phyloP scores from a whole-genome alignment of 2,113 vertebrate genomes.

The Apus apus region DNA sequence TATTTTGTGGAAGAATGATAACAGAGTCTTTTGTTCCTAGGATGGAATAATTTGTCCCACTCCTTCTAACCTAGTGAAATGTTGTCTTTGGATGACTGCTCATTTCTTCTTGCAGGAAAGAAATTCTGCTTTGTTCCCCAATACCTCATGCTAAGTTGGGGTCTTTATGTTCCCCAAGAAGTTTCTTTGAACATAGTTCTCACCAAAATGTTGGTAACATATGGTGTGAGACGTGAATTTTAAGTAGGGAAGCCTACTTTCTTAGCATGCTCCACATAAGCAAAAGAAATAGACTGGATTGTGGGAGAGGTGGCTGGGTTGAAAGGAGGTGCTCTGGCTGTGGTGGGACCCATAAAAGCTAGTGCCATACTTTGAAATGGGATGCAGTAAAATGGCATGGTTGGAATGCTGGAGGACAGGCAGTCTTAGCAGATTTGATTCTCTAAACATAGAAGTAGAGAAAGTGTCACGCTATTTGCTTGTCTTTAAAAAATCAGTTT shows the following conservation, averaged over 20 bases:
- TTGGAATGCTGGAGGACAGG: not conserved
- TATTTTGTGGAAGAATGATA: not conserved
- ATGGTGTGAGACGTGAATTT: not conserved
- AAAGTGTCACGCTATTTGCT: not conserved
- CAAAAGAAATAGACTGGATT: not conserved
- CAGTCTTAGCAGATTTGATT: not conserved
- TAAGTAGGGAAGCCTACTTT: not conserved
- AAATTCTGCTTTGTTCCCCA: not conserved
- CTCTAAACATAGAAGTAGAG: fast-evolving
- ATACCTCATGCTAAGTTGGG: not conserved
- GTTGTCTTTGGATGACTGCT: not conserved
- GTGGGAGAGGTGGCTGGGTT: not conserved
- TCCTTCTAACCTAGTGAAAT: not conserved
- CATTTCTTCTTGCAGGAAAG: not conserved
- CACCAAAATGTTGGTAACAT: not conserved
- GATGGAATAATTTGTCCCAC: fast-evolving
- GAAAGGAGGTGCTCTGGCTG: not conserved
- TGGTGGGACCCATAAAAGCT: not conserved
- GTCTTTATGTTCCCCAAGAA: not conserved
- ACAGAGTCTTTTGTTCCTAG: not conserved
- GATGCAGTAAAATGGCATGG: not conserved
- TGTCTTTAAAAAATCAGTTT: not conserved
- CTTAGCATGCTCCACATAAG: not conserved
- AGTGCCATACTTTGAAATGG: not conserved
- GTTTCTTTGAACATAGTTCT: not conserved